Evolutionary conservation across 2,797 vertebrate genomes (phyloP).

Genomic region (Peromyscus attwateri): DNA sequence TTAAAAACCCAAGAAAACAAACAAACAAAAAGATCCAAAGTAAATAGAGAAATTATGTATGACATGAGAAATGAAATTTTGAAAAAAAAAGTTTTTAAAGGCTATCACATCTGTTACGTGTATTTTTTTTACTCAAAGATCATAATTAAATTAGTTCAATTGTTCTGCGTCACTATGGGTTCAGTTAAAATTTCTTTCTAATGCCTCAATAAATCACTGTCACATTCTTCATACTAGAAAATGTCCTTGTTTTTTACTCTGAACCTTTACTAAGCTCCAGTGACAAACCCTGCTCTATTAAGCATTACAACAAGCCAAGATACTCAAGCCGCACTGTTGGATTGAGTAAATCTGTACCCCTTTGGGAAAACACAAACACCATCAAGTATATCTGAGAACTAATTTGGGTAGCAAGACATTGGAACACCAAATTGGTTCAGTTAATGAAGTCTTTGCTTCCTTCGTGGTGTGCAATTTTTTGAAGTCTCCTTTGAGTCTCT

Average conservation of each 20-base stretch:
- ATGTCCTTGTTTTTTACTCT: background rate
- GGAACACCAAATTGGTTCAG: background rate
- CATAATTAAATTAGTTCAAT: constrained; percentile 61
- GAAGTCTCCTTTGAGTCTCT: background rate
- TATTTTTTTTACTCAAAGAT: constrained; percentile 32
- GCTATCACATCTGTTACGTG: constrained; percentile 63
- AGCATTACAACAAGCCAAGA: background rate
- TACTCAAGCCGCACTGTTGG: background rate
- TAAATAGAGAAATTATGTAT: constrained; percentile 59
- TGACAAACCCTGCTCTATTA: background rate
- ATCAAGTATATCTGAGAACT: background rate
- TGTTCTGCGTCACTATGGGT: background rate
- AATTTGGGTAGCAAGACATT: background rate
- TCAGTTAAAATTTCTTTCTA: constrained; percentile 10
- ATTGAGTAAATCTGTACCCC: background rate
- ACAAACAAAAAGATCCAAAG: constrained; percentile 62
- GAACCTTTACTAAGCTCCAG: background rate
- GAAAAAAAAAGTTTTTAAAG: constrained; percentile 46
- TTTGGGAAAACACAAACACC: background rate
- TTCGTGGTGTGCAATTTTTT: background rate
- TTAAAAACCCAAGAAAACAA: constrained; percentile 66
- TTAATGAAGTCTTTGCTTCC: background rate
- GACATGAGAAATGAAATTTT: constrained; percentile 10
- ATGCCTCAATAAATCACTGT: background rate
- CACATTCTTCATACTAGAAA: constrained; percentile 21